These are phyloP conservation scores for Dermatophagoides farinae DNA, from an alignment of 1,140 invertebrate genomes.

Conservation along the genomic window DNA sequence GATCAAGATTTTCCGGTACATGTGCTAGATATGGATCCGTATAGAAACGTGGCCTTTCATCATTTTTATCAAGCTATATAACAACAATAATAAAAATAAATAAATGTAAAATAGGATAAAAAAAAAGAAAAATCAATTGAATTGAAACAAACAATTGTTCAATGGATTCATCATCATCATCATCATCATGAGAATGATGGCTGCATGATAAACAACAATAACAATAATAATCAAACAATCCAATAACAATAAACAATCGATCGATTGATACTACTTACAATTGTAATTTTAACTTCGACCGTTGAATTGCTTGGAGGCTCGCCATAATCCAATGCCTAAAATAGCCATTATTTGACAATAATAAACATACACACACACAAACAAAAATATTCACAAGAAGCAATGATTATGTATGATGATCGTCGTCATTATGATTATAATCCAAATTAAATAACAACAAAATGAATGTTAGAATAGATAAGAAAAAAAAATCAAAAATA, in stretches of 20 bases:
- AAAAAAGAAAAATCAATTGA: not conserved
- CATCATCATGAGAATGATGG: not conserved
- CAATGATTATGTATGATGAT: slow-evolving; percentile 19
- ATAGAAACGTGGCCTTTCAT: slow-evolving; percentile 28
- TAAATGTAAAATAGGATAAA: not conserved
- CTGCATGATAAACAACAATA: not conserved
- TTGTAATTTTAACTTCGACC: slow-evolving; percentile 53
- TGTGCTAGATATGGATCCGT: slow-evolving; percentile 25
- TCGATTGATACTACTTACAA: slow-evolving; percentile 23
- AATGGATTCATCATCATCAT: not conserved
- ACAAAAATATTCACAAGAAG: no score
- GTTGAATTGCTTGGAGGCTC: slow-evolving; percentile 36
- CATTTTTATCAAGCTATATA: slow-evolving; percentile 30
- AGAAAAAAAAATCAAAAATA: slow-evolving; percentile 19
- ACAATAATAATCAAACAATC: not conserved
- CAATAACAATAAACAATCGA: no score
- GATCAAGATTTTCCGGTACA: slow-evolving; percentile 27
- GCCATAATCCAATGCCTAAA: slow-evolving; percentile 39
- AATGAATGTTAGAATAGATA: not conserved
- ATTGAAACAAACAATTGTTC: not conserved
- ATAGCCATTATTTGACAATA: no score
- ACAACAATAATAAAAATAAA: not conserved
- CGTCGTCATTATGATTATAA: not conserved
- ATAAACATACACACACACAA: no score
- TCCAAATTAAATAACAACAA: not conserved